phyloP scores from a whole-genome alignment of 2,797 vertebrate species.

The Mallotus villosus region DNA sequence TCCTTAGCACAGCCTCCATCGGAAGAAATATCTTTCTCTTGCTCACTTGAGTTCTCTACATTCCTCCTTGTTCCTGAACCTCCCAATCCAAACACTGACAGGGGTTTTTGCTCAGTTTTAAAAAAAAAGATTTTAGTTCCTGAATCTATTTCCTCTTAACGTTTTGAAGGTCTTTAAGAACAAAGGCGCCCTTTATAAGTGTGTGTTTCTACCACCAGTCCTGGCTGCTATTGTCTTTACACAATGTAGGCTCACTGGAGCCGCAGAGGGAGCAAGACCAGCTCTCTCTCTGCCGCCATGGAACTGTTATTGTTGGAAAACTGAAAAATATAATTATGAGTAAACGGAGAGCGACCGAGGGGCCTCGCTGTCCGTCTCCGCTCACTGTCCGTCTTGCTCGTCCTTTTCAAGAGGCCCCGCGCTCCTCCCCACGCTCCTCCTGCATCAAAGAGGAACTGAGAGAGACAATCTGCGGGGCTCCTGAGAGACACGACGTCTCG shows the following conservation, averaged over 20 bases:
- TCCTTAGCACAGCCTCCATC: slow-evolving; percentile 72
- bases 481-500: neutral
- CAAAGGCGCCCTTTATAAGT: slow-evolving; percentile 67
- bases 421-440: neutral
- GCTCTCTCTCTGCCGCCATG: slow-evolving; percentile 24
- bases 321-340: slow-evolving; percentile 36
- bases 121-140: slow-evolving; percentile 12
- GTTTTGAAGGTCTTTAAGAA: slow-evolving; percentile 59
- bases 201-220: slow-evolving; percentile 43
- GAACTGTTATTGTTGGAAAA: slow-evolving; percentile 42
- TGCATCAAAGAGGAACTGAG: neutral
- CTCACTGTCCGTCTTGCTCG: neutral
- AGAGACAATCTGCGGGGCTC: neutral
- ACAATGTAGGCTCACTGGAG: slow-evolving; percentile 46
- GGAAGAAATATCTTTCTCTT: slow-evolving; percentile 77
- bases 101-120: slow-evolving; percentile 66
- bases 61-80: slow-evolving; percentile 75
- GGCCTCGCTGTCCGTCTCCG: slow-evolving; percentile 3
- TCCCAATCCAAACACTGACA: slow-evolving; percentile 76
- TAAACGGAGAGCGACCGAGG: slow-evolving; percentile 21
- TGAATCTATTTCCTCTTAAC: slow-evolving; percentile 70
- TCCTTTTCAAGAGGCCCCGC: neutral
- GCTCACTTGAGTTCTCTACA: slow-evolving; percentile 70
- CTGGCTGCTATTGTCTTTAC: slow-evolving; percentile 56
- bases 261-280: slow-evolving; percentile 37